Evolutionary conservation across 2,888 invertebrate species (phyloP).

Genomic region (Heteromyza rotundicornis): DNA sequence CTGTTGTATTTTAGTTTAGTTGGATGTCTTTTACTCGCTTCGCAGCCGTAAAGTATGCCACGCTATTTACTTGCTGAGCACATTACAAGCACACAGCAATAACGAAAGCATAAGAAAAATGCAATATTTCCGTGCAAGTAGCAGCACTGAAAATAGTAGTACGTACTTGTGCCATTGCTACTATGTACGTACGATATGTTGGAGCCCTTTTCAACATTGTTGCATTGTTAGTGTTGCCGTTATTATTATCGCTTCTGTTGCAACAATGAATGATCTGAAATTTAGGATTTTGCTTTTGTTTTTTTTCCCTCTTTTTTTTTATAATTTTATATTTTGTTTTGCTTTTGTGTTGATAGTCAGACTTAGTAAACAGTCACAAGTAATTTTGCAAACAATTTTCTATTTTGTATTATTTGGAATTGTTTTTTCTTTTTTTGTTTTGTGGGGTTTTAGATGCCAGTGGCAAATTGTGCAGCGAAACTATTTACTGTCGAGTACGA

Average conservation of each 20-base stretch:
- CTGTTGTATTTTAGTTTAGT: neutral
- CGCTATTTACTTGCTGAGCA: constrained; percentile 12
- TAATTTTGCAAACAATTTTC: neutral
- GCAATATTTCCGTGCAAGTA: neutral
- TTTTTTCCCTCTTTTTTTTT: neutral
- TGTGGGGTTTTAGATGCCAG: neutral
- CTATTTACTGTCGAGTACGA: neutral
- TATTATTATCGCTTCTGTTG: neutral
- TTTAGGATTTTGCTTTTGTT: neutral
- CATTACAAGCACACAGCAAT: constrained; percentile 2
- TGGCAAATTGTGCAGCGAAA: neutral
- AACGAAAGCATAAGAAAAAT: neutral
- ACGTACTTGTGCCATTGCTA: neutral
- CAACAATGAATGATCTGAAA: neutral
- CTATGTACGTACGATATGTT: too few species aligned
- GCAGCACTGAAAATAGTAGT: neutral
- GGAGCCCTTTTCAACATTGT: neutral
- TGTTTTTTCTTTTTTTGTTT: too few species aligned
- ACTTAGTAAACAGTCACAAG: neutral
- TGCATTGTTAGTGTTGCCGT: neutral
- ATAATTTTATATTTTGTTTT: neutral
- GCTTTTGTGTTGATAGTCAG: neutral
- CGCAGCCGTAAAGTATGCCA: constrained; percentile 17
- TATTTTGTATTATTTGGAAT: neutral
- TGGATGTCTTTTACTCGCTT: constrained; percentile 8